These are phyloP conservation scores for Drosophila takahashii DNA, from an alignment of 1,140 invertebrate genomes.

Conservation along the genomic window DNA sequence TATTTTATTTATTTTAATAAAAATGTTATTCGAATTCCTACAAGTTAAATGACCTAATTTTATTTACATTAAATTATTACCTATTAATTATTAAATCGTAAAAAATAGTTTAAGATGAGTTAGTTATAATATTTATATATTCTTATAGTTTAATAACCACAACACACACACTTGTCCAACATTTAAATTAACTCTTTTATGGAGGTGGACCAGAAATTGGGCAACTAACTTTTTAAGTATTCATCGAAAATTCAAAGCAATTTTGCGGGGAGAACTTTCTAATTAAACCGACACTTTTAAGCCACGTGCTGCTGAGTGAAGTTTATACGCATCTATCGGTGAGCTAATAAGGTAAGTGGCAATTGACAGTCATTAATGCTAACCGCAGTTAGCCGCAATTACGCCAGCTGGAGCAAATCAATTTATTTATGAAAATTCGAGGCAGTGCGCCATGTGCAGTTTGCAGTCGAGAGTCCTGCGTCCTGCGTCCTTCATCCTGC, in stretches of 20 bases:
- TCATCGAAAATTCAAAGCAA: background rate
- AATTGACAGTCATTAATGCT: conserved; percentile 38
- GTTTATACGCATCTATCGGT: conserved; percentile 2
- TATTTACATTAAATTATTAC: too few relatives aligned
- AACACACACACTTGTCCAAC: background rate
- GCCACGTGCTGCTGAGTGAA: conserved; percentile 1
- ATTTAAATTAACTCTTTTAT: background rate
- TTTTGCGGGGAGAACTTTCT: background rate
- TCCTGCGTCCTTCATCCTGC: conserved; percentile 9
- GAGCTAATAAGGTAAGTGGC: conserved; percentile 24
- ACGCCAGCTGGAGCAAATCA: conserved; percentile 53
- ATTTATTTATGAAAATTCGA: conserved; percentile 71
- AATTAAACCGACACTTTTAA: background rate
- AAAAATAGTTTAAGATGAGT: too few relatives aligned
- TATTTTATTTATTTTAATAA: too few relatives aligned
- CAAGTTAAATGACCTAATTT: too few relatives aligned
- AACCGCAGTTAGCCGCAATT: conserved; percentile 58
- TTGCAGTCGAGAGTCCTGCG: conserved; percentile 3
- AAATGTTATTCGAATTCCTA: too few relatives aligned
- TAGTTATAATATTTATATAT: background rate
- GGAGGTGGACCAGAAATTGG: background rate
- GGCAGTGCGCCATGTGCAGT: conserved; percentile 12
- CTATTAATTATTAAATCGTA: too few relatives aligned
- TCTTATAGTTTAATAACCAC: too few relatives aligned
- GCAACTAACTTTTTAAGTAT: background rate